Percentiles rank a stretch among this genome's conserved stretches.
Evolutionary conservation across 2,113 vertebrate species (phyloP).

Genomic region (Castor canadensis): DNA sequence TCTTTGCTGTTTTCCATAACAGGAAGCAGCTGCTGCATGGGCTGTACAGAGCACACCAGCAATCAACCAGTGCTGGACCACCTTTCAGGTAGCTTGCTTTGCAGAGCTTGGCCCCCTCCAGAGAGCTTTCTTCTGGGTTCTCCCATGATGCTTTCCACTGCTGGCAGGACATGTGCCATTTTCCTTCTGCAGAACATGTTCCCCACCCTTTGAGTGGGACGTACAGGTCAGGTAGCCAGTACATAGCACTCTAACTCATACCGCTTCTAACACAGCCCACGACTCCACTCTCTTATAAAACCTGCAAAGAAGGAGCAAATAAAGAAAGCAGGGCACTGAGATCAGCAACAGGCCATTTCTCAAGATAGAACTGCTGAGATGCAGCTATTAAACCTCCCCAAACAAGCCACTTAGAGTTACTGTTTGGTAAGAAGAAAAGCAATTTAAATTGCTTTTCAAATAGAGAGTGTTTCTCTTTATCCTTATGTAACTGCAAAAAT

Average conservation of each 20-base stretch:
- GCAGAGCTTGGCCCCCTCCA: background rate
- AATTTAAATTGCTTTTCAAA: conserved; percentile 61
- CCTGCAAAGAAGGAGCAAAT: background rate
- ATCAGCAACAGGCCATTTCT: conserved; percentile 36
- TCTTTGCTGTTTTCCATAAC: background rate
- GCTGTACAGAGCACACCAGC: background rate
- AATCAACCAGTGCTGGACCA: background rate
- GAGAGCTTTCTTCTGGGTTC: background rate
- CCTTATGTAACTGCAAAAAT: conserved; percentile 62
- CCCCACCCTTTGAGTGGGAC: background rate
- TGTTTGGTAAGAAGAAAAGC: conserved; percentile 31
- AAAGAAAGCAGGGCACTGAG: background rate
- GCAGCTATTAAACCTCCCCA: conserved; percentile 15
- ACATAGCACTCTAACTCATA: background rate
- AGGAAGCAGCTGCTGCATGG: background rate
- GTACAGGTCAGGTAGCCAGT: background rate
- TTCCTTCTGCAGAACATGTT: background rate
- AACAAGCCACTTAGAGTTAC: conserved; percentile 47
- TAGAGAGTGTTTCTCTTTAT: conserved; percentile 42
- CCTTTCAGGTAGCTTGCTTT: background rate
- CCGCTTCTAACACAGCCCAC: background rate
- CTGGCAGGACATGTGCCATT: background rate
- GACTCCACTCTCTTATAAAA: background rate
- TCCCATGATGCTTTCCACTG: background rate
- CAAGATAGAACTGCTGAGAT: conserved; percentile 24